Evolutionary conservation across 2,888 invertebrate species (phyloP).

Genomic region (Lasioglossum morio): DNA sequence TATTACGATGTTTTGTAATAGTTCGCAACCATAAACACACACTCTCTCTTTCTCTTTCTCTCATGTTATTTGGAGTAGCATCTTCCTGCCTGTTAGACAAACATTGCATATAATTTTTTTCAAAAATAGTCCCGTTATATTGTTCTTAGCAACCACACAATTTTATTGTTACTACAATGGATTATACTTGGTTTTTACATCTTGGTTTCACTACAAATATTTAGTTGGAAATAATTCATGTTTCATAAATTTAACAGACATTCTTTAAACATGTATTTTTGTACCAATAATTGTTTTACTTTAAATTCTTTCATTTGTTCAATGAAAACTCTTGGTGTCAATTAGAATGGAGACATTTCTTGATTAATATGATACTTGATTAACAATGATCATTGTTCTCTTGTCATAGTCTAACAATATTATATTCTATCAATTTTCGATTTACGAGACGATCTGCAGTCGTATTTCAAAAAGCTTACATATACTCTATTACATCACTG

Average conservation of each 20-base stretch:
- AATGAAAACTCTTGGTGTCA: neutral
- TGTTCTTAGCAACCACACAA: neutral
- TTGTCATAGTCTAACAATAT: neutral
- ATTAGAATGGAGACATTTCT: neutral
- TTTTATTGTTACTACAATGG: neutral
- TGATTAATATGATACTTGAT: neutral
- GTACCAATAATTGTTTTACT: neutral
- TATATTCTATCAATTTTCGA: neutral
- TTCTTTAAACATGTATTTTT: neutral
- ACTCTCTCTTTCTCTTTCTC: neutral
- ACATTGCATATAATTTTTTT: neutral
- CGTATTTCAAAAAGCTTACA: neutral
- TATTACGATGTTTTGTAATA: neutral
- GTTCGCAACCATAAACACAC: neutral
- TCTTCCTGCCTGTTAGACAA: too few relatives aligned
- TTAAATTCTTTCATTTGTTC: neutral
- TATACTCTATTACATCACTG: conserved; percentile 10
- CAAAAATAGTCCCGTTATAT: neutral
- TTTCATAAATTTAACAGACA: neutral
- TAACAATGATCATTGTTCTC: neutral
- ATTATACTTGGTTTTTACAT: neutral
- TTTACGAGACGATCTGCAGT: neutral
- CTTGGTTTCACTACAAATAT: neutral
- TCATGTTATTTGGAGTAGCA: neutral
- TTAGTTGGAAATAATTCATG: neutral